phyloP scores from a whole-genome alignment of 2,113 vertebrate genomes.

The human (Homo sapiens) region GRCh38 chr12:80640001-80640500 shows the following conservation, averaged over 20 bases:
- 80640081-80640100: background rate
- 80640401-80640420: background rate
- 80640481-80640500: background rate
- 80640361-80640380: background rate
- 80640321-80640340: background rate
- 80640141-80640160: background rate
- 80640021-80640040: background rate
- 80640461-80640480: constrained; percentile 23
- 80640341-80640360: background rate
- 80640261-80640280: background rate
- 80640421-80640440: constrained; percentile 26
- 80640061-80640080: background rate
- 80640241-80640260: background rate
- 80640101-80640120: background rate
- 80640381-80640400: constrained; percentile 19
- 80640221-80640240: background rate
- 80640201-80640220: background rate
- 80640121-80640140: background rate
- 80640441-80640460: background rate
- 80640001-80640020: background rate
- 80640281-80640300: background rate
- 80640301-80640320: background rate
- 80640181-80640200: background rate
- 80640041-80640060: background rate
- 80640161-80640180: background rate